Conservation (phyloP, 2,797 vertebrate genomes). For the Dendrocincla tyrannina region DNA sequence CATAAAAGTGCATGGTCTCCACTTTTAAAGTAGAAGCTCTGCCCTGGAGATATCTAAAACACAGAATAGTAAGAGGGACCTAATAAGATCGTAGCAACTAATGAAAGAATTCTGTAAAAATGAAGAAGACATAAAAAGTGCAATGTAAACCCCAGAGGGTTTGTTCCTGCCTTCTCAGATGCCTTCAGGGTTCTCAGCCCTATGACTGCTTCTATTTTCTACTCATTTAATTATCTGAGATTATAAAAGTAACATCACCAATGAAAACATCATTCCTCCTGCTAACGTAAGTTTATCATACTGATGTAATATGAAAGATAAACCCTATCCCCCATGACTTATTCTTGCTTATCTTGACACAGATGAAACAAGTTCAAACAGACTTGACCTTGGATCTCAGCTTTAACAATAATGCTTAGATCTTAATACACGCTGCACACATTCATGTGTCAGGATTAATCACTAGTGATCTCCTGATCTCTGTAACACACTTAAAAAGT, state of each 20-base stretch:
- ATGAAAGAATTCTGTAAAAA: background rate
- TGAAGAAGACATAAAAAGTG: background rate
- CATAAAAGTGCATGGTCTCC: background rate
- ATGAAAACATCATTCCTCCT: background rate
- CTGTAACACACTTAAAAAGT: background rate
- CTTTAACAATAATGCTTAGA: background rate
- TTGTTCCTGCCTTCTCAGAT: background rate
- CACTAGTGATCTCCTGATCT: background rate
- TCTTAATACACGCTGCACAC: background rate
- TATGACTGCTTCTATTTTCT: background rate
- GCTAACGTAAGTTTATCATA: background rate
- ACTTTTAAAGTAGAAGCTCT: background rate
- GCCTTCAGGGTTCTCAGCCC: background rate
- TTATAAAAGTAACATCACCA: background rate
- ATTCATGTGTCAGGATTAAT: background rate
- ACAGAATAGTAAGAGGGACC: background rate
- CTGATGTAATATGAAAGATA: background rate
- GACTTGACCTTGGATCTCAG: background rate
- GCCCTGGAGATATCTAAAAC: background rate
- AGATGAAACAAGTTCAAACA: background rate
- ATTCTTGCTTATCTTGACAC: background rate
- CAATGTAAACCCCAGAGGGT: background rate
- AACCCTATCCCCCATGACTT: background rate
- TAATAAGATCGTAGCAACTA: background rate
- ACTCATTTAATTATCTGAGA: background rate